Evolutionary conservation across 1,140 invertebrate species (phyloP), one percentile per base, ranked within the genome.

Genomic region (Eulimnadia texana): DNA sequence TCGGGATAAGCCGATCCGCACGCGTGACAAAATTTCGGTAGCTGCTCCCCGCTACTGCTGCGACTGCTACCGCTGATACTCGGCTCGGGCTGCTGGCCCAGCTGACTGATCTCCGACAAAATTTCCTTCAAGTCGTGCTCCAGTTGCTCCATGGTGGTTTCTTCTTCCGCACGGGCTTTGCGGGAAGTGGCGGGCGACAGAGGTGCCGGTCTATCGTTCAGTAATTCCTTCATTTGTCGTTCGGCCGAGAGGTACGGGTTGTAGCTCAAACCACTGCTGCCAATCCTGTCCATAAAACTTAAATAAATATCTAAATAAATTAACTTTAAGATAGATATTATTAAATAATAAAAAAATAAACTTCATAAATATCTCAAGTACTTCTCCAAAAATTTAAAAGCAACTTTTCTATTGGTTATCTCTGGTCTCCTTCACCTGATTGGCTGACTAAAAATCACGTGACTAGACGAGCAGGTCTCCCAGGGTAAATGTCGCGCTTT

Each of bases 181-280:
- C 55, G 19, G 23, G 50, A 27, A 47, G 33, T 49, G 19, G 24
- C 19, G 42, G 58, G 20, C 24, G 23, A 23, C 42, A 51, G 20
- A 11, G 22, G 47, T 20, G 33, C 58, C 28, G 23, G 13, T 61
- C 52, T 61, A n/a, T 61, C 60, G 52, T 60, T 29, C 28, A 63
- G 42, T 20, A 63, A 20, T 23, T 63, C 62, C 27, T 62, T 57
- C 62, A 63, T 63, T 52, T 63, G 62, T 22, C 56, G 56, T 11
- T 63, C 53, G 24, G 62, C 62, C 13, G 62, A 63, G n/a, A 63
- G 29, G 25, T 63, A 63, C 3, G 62, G 62, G 20, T 63, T 56
- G 50, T 63, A 63, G n/a, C n/a, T n/a, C 27, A 16, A 50, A 23
- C 54, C 57, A 24, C 49, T 56, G n/a, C 19, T 55, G 22, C 50